phyloP scores from a whole-genome alignment of 1,140 invertebrate species.

The Dreissena rostriformis region DNA sequence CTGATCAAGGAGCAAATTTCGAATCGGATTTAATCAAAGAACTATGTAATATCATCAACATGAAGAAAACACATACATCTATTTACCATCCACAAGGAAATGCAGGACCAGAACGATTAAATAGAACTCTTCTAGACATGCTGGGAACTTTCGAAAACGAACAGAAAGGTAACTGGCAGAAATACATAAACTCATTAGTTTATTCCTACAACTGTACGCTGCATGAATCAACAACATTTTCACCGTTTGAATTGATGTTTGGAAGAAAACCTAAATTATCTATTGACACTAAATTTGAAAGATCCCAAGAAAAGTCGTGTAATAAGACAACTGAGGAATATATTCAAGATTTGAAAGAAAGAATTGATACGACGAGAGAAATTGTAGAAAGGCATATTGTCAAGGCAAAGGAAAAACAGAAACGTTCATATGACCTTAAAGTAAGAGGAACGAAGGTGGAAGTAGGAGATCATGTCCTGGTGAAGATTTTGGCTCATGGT shows the following conservation, averaged over 20 bases:
- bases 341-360: constrained; percentile 29
- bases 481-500: constrained; percentile 23
- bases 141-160: constrained; percentile 15
- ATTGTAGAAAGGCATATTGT: neutral
- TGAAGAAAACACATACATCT: neutral
- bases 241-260: constrained; percentile 33
- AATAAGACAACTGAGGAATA: constrained; percentile 22
- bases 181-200: constrained; percentile 22
- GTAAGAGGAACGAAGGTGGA: constrained; percentile 21
- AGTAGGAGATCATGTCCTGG: constrained; percentile 26
- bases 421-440: constrained; percentile 6
- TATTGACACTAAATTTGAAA: constrained; percentile 28
- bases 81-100: constrained; percentile 19
- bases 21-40: constrained; percentile 48
- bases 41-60: constrained; percentile 19
- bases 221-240: constrained; percentile 19
- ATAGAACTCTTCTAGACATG: constrained; percentile 17
- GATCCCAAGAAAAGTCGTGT: neutral
- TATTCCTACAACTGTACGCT: constrained; percentile 27
- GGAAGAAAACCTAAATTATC: neutral
- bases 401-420: constrained; percentile 30
- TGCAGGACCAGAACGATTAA: neutral
- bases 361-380: constrained; percentile 31
- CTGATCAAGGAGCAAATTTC: constrained; percentile 51
- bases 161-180: constrained; percentile 30